These are phyloP conservation scores for Hypercompe scribonia DNA, from an alignment of 2,888 invertebrate species.

Conservation along the genomic window DNA sequence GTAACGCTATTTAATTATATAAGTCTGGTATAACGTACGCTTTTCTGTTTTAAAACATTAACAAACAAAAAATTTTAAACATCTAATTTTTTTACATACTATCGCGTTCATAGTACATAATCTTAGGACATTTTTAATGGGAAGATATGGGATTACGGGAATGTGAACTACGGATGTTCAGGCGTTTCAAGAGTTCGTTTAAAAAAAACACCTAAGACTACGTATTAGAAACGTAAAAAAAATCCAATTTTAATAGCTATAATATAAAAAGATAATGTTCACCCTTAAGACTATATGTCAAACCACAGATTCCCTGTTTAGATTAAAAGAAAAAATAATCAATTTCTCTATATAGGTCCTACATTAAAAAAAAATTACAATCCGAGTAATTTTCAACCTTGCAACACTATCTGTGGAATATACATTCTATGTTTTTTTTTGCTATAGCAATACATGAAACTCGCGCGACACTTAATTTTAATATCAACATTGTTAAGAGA, in stretches of 20 bases:
- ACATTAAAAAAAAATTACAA: slow-evolving; percentile 17
- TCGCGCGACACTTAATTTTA: slow-evolving; percentile 19
- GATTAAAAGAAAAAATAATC: slow-evolving; percentile 21
- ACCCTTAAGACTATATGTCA: slow-evolving; percentile 14
- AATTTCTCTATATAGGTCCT: slow-evolving; percentile 16
- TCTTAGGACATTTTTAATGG: background rate
- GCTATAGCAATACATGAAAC: slow-evolving; percentile 24
- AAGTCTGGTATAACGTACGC: background rate
- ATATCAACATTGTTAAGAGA: slow-evolving; percentile 5
- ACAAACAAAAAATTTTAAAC: slow-evolving; percentile 11
- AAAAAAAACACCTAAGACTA: slow-evolving; percentile 9
- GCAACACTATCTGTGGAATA: slow-evolving; percentile 31
- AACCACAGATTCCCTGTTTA: slow-evolving; percentile 25
- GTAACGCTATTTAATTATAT: slow-evolving; percentile 4
- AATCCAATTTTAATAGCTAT: slow-evolving; percentile 12
- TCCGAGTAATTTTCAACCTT: slow-evolving; percentile 17
- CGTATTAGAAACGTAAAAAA: slow-evolving; percentile 8
- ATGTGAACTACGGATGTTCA: background rate
- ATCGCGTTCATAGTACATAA: slow-evolving; percentile 1
- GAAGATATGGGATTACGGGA: background rate
- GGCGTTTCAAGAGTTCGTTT: background rate
- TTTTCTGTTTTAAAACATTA: background rate
- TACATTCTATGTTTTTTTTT: slow-evolving; percentile 27
- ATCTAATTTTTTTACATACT: slow-evolving; percentile 10
- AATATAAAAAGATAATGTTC: slow-evolving; percentile 18